Evolutionary conservation across 2,888 invertebrate species (phyloP), one percentile per base, ranked within the genome.

Genomic region (Laspeyria flexula): DNA sequence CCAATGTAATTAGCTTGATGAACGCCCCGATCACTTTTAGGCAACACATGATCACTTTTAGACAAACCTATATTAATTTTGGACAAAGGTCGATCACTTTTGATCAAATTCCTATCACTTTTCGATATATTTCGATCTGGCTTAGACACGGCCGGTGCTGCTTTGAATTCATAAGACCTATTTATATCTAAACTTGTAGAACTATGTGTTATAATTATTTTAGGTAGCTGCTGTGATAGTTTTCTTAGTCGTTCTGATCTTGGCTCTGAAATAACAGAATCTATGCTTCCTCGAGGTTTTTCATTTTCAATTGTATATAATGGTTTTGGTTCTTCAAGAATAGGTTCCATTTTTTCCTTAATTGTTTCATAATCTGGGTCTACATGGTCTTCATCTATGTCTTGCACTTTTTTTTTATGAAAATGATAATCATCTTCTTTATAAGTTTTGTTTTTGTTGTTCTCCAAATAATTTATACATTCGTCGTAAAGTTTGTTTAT

Each of bases 141-240:
- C 35, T 55, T 67, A 1, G 65, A 51, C 18, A 39, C 40, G 0
- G 40, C 30, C 0, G 60, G 44, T 0, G 44, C 15, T 31, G 55
- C 35, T 27, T 50, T 60, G 15, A 48, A 38, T 0, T 48, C 35
- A 11, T 55, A 31, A 0, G 35, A 3, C 15, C 43, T 53, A n/a
- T 45, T 66, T 33, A 31, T 55, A 43, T 83, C 77, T 6, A 90
- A 65, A 54, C 86, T 90, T 0, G 81, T 79, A 30, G 77, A 83
- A 50, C 90, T 90, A 40, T 89, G 83, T 0, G 91, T 91, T 25
- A 92, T 88, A 1, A 90, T 83, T 1, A 92, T 92, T 59, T 85
- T 91, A 0, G 91, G 91, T 5, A 91, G 50, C 30, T 88, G 87
- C 43, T 83, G 80, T 0, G 91, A 92, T 0, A 91, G 40, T 54